These are phyloP conservation scores for Acromyrmex charruanus DNA, from an alignment of 1,140 invertebrate genomes.

Conservation along the genomic window DNA sequence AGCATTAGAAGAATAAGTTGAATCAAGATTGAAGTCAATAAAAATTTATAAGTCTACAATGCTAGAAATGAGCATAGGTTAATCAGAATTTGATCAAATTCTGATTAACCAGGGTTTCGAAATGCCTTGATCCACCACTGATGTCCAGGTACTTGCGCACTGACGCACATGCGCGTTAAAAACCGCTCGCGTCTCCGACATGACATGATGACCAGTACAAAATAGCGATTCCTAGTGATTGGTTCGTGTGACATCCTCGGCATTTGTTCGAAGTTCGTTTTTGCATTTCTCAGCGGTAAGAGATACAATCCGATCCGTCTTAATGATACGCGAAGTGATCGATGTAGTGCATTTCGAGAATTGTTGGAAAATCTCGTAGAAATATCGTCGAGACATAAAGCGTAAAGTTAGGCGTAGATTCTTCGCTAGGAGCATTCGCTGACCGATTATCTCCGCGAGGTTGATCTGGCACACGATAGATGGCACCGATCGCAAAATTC, in stretches of 20 bases:
- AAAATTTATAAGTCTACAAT: not conserved
- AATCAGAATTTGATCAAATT: too few relatives aligned
- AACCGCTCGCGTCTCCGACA: not conserved
- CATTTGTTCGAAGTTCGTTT: not conserved
- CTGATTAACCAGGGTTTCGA: too few relatives aligned
- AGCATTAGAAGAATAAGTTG: too few relatives aligned
- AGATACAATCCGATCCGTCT: too few relatives aligned
- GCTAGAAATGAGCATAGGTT: not conserved
- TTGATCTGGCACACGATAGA: constrained; percentile 49
- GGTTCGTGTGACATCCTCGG: not conserved
- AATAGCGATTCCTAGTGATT: not conserved
- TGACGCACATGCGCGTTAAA: constrained; percentile 11
- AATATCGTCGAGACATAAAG: not conserved
- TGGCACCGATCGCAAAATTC: constrained; percentile 37
- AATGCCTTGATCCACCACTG: not conserved
- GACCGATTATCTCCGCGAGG: not conserved
- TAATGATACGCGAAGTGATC: too few relatives aligned
- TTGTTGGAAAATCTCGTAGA: too few relatives aligned
- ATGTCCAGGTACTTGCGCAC: not conserved
- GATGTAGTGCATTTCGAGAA: not conserved
- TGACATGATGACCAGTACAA: constrained; percentile 6
- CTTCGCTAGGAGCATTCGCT: not conserved
- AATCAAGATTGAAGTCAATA: too few relatives aligned
- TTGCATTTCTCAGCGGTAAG: constrained; percentile 18
- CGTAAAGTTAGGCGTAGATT: not conserved